These are phyloP conservation scores for Psylliodes chrysocephalus DNA, from an alignment of 2,888 invertebrate genomes.

Conservation along the genomic window DNA sequence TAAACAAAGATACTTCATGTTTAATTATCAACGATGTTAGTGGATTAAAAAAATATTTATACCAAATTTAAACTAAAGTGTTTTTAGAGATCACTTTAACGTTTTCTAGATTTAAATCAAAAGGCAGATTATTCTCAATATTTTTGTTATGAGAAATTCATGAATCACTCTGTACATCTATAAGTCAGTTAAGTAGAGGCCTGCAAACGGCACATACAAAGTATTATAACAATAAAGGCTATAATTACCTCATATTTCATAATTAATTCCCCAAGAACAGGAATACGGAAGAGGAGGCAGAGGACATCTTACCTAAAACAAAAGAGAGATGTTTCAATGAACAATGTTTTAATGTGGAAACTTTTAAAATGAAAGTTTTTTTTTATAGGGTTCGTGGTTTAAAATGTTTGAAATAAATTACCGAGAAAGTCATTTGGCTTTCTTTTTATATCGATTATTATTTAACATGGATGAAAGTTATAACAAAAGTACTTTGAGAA, in stretches of 20 bases:
- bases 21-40: no score
- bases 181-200: not conserved
- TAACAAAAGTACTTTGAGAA: no score
- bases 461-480: no score
- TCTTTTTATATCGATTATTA: no score
- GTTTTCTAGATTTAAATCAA: no score
- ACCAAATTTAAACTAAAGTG: no score
- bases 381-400: slow-evolving; percentile 2
- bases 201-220: slow-evolving; percentile 1
- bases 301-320: slow-evolving; percentile 41
- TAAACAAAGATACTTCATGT: no score
- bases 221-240: slow-evolving; percentile 17
- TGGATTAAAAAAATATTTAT: no score
- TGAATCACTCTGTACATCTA: no score
- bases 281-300: slow-evolving; percentile 21
- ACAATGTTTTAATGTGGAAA: slow-evolving; percentile 15
- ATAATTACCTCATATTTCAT: slow-evolving; percentile 46
- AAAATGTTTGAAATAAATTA: slow-evolving; percentile 12
- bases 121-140: no score
- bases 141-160: no score
- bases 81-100: no score
- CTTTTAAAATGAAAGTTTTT: slow-evolving; percentile 15
- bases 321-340: slow-evolving; percentile 27
- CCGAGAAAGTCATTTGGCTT: not conserved
- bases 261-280: slow-evolving; percentile 30